These are phyloP conservation scores for Lasioglossum zephyrum DNA, from an alignment of 2,888 invertebrate species.

Conservation along the genomic window DNA sequence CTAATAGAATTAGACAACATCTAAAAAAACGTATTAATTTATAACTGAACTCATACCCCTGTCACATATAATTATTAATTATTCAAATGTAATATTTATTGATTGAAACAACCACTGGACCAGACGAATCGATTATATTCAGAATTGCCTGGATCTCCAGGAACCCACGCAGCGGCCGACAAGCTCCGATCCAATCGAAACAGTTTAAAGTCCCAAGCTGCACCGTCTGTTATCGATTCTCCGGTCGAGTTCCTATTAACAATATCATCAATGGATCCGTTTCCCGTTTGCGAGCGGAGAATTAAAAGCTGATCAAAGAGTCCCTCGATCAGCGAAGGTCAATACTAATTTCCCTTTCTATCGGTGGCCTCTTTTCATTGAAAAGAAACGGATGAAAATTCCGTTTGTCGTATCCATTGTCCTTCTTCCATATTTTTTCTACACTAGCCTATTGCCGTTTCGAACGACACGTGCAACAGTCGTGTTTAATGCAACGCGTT, in stretches of 20 bases:
- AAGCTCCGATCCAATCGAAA: not conserved
- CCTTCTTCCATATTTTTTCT: not conserved
- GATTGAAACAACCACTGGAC: not conserved
- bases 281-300: not conserved
- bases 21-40: not conserved
- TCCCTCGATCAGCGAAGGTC: conserved; percentile 17
- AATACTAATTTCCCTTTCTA: conserved; percentile 58
- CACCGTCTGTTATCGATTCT: not conserved
- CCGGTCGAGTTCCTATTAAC: not conserved
- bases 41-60: not conserved
- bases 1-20: not conserved
- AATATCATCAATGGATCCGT: not conserved
- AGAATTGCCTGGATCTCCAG: not conserved
- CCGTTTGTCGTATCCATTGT: not conserved
- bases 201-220: not conserved
- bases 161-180: not conserved
- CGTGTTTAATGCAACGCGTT: not conserved
- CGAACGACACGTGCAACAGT: not conserved
- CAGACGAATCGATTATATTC: not conserved
- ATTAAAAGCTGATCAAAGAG: conserved; percentile 34
- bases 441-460: not conserved
- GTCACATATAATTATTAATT: not conserved
- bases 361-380: conserved; percentile 47
- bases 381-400: conserved; percentile 47
- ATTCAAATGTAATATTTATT: not conserved